Evolutionary conservation across 2,797 vertebrate genomes (phyloP), one percentile per base, ranked within the genome.

Genomic region (Taenioides sp.): DNA sequence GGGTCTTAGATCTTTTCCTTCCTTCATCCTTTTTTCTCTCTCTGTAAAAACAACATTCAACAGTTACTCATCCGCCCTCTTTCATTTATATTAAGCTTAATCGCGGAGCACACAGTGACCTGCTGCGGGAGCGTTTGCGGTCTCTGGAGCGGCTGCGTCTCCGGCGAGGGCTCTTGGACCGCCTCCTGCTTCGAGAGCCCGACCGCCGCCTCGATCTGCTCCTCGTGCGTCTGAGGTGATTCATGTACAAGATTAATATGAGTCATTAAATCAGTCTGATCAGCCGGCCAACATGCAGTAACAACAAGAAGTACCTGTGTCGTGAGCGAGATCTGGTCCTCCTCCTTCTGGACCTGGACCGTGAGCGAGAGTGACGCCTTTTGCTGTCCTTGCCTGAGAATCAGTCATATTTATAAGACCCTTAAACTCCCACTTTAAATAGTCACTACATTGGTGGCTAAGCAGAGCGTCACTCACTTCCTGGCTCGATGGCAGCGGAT

Each of bases 401-500:
- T 71, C 22, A 50, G 25, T 63, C 18, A 63, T 40, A 27, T 50
- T 25, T 75, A 16, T 34, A 7, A 28, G 25, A 5, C 28, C 49
- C 17, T 27, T 63, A 18, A 17, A n/a, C 2, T 7, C 1, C 3
- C 2, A 16, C 16, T 34, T 27, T 9, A 37, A 22, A 17, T 12
- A 18, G 31, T 37, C 55, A 58, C 23, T 28, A 14, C 54, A 57
- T 10, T 7, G 12, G 31, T 62, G 27, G 20, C 3, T 11, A 18
- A 31, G 27, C 65, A 52, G 9, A 23, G 22, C 12, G 2, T 22
- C 25, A 91, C 93, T 92, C 63, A 95, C 94, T 93, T 93, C 97
- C 96, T 75, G 98, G 96, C 85, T 99, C 98, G 31, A 99, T 98
- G 58, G 97, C 97, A 82, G 97, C 98, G 84, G 98, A 99, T 79